Evolutionary conservation across 2,888 invertebrate species (phyloP), one percentile per base, ranked within the genome.

Genomic region (Drosophila prostipennis): DNA sequence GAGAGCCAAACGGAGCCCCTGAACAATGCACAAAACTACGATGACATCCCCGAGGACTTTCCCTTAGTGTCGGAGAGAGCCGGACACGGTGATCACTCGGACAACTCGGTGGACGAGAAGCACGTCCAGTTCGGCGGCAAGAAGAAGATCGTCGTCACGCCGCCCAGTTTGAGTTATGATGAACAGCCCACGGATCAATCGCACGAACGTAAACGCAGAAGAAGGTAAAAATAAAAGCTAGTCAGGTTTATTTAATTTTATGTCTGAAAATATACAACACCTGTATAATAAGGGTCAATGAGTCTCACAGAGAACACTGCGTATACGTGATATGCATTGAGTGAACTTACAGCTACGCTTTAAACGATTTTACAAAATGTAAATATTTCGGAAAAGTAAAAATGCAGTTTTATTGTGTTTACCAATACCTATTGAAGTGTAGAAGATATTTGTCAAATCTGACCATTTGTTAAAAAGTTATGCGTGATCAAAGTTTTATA

Each of bases 111-210:
- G 52, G 92, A 92, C 60, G 92, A 90, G 59, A 92, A 93, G 77
- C 93, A 93, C 76, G 94, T 94, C 51, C 93, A 93, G 80, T 94
- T 94, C 80, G 90, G 91, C 77, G 65, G 65, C 80, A 91, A 89
- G 74, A 90, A 89, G 87, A 87, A 85, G 71, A 91, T 91, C 74
- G 92, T 91, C 61, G 92, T 92, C 58, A 86, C 90, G 19, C 87
- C 90, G 63, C 91, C 92, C 67, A 91, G 78, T 74, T 73, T 89
- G 76, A 82, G 79, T 48, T 90, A 90, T 80, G 91, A 90, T 80
- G 91, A 91, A 72, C 91, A 91, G 79, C 90, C 91, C 73, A 87
- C 83, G 80, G 91, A 92, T 53, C 91, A 91, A 84, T 84, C 87
- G 82, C 91, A 91, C 82, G 93, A 93, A 77, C 92, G 93, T 76